Conservation (phyloP, 2,888 invertebrate genomes). For the Oscheius onirici region DNA sequence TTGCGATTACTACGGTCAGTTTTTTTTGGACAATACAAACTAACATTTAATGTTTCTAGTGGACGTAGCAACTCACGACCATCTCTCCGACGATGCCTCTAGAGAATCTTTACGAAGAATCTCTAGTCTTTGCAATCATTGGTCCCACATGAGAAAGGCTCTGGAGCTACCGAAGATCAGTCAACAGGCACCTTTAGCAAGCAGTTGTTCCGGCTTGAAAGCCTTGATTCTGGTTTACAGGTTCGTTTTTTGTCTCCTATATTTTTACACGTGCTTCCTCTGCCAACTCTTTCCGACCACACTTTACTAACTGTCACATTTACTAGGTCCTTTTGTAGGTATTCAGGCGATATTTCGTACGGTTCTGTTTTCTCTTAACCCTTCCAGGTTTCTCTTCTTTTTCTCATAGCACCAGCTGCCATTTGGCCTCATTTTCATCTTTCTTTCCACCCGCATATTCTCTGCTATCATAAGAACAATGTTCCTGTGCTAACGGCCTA, state of each 20-base stretch:
- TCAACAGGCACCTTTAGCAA: not conserved
- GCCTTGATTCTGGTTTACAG: constrained; percentile 7
- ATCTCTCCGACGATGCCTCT: constrained; percentile 91
- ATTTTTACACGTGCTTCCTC: too few relatives aligned
- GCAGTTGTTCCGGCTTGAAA: not conserved
- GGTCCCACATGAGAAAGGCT: constrained; percentile 66
- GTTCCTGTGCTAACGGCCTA: too few relatives aligned
- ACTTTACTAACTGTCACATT: too few relatives aligned
- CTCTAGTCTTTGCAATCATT: constrained; percentile 85
- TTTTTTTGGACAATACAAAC: not conserved
- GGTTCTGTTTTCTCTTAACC: too few relatives aligned
- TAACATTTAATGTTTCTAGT: constrained; percentile 77
- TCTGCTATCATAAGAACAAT: too few relatives aligned
- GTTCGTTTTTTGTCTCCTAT: constrained; percentile 1
- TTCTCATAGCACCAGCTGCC: too few relatives aligned
- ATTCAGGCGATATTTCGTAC: too few relatives aligned
- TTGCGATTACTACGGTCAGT: constrained; percentile 85
- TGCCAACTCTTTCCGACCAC: too few relatives aligned
- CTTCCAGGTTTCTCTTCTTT: too few relatives aligned
- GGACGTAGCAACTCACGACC: constrained; percentile 91
- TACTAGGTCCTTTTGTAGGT: too few relatives aligned
- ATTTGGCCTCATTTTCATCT: too few relatives aligned
- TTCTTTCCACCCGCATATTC: too few relatives aligned
- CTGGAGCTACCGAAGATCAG: not conserved
- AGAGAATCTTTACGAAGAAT: constrained; percentile 92